phyloP scores from a whole-genome alignment of 2,113 vertebrate genomes.

The Hippocampus mohnikei region DNA sequence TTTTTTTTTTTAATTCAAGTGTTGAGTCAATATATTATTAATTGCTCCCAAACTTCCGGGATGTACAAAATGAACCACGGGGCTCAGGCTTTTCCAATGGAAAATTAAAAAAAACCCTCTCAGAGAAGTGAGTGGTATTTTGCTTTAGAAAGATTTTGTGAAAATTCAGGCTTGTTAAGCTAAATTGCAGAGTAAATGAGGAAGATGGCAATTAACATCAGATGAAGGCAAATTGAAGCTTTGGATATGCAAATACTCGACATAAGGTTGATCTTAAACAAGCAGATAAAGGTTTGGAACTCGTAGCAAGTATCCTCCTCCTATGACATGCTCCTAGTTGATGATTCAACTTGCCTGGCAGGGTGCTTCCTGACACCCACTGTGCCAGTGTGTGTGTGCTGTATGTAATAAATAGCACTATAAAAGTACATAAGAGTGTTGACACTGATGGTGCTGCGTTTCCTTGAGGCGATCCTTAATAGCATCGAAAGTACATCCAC shows the following conservation, averaged over 20 bases:
- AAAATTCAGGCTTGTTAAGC: slow-evolving; percentile 13
- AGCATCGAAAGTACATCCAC: neutral
- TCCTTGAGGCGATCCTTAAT: neutral
- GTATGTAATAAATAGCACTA: neutral
- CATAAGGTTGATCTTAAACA: neutral
- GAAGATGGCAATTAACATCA: slow-evolving; percentile 11
- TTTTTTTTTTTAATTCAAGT: neutral
- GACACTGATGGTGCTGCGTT: neutral
- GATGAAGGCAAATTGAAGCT: neutral
- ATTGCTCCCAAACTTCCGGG: slow-evolving; percentile 15
- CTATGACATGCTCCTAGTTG: neutral
- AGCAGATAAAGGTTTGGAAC: neutral
- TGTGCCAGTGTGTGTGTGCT: neutral
- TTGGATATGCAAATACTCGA: neutral
- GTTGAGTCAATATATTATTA: slow-evolving; percentile 1
- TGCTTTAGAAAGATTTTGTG: slow-evolving; percentile 24
- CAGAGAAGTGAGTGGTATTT: slow-evolving; percentile 19
- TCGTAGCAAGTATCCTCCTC: neutral
- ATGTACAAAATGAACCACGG: slow-evolving; percentile 3
- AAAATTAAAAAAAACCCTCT: slow-evolving; percentile 13
- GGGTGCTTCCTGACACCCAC: slow-evolving; percentile 1
- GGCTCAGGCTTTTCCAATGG: slow-evolving; percentile 3
- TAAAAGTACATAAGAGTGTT: neutral
- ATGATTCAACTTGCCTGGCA: neutral
- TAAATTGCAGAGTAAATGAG: slow-evolving; percentile 25